These are phyloP conservation scores for Cotesia typhae DNA, from an alignment of 1,140 invertebrate genomes.

Conservation along the genomic window DNA sequence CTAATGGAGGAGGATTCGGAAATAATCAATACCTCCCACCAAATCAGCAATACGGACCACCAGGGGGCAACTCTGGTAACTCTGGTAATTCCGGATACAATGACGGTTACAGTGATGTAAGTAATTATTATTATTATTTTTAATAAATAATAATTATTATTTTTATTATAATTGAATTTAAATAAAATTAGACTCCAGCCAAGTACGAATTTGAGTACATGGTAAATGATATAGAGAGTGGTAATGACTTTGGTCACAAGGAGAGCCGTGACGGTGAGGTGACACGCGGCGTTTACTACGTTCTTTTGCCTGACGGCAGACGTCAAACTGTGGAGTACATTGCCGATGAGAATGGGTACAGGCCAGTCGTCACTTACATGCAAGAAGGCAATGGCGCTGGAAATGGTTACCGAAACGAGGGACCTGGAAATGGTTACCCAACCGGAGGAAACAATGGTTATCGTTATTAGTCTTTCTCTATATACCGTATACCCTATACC, in stretches of 20 bases:
- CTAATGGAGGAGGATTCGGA: slow-evolving; percentile 33
- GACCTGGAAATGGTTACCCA: slow-evolving; percentile 33
- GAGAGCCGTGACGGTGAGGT: slow-evolving; percentile 59
- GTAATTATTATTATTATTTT: slow-evolving; percentile 31
- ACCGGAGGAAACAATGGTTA: slow-evolving; percentile 45
- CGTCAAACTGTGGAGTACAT: slow-evolving; percentile 63
- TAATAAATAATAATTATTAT: neutral
- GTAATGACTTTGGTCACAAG: slow-evolving; percentile 60
- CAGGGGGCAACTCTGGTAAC: slow-evolving; percentile 47
- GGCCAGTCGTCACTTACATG: slow-evolving; percentile 65
- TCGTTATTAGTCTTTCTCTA: slow-evolving; percentile 42
- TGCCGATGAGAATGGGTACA: slow-evolving; percentile 61
- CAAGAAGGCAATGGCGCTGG: slow-evolving; percentile 72
- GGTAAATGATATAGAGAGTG: slow-evolving; percentile 57
- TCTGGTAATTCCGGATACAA: slow-evolving; percentile 47
- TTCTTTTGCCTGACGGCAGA: slow-evolving; percentile 62
- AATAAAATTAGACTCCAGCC: slow-evolving; percentile 48
- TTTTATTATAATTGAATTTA: slow-evolving; percentile 23
- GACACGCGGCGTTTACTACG: slow-evolving; percentile 59
- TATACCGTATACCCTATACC: no score
- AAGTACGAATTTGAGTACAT: slow-evolving; percentile 63
- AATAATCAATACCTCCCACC: slow-evolving; percentile 66
- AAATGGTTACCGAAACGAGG: slow-evolving; percentile 46
- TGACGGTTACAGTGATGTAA: slow-evolving; percentile 60
- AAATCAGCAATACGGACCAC: slow-evolving; percentile 58